Conservation (phyloP, 2,888 invertebrate species). For the Mermis nigrescens region DNA sequence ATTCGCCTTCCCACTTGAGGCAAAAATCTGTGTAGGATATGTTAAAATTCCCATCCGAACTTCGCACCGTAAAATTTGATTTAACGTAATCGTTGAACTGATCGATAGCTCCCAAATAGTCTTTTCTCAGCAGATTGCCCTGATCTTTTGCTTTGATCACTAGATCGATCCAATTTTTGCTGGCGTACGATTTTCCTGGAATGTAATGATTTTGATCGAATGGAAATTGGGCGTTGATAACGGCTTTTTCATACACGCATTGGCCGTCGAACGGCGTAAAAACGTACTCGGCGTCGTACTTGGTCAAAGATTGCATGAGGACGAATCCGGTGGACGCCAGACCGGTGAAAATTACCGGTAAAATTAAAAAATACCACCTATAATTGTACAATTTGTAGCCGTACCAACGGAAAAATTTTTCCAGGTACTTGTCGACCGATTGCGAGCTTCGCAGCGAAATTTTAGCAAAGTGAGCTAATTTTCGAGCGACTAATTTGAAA, state of each 20-base stretch:
- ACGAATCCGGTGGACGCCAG: slow-evolving; percentile 5
- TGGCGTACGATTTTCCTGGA: slow-evolving; percentile 30
- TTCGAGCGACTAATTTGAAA: no score
- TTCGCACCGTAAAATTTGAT: slow-evolving; percentile 18
- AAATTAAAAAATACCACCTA: slow-evolving; percentile 4
- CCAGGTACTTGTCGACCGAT: slow-evolving; percentile 4
- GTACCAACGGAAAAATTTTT: slow-evolving; percentile 4
- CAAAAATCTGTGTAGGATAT: slow-evolving; percentile 5
- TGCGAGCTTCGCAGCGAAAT: neutral
- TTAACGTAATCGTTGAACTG: slow-evolving; percentile 24
- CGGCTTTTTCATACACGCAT: slow-evolving; percentile 48
- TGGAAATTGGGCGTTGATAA: slow-evolving; percentile 26
- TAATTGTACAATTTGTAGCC: slow-evolving; percentile 8
- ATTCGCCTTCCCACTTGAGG: slow-evolving; percentile 1
- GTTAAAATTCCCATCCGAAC: neutral
- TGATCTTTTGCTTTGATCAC: slow-evolving; percentile 1
- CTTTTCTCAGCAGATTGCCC: slow-evolving; percentile 2
- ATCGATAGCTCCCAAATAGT: slow-evolving; percentile 22
- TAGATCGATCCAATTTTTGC: slow-evolving; percentile 28
- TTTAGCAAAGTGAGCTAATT: neutral
- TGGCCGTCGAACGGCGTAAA: slow-evolving; percentile 72
- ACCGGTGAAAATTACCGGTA: slow-evolving; percentile 7
- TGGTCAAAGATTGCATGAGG: neutral
- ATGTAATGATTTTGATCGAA: slow-evolving; percentile 26
- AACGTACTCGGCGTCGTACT: slow-evolving; percentile 38